Base-by-base conservation (phyloP, 2,113 vertebrate species). In the Euleptes europaea region DNA sequence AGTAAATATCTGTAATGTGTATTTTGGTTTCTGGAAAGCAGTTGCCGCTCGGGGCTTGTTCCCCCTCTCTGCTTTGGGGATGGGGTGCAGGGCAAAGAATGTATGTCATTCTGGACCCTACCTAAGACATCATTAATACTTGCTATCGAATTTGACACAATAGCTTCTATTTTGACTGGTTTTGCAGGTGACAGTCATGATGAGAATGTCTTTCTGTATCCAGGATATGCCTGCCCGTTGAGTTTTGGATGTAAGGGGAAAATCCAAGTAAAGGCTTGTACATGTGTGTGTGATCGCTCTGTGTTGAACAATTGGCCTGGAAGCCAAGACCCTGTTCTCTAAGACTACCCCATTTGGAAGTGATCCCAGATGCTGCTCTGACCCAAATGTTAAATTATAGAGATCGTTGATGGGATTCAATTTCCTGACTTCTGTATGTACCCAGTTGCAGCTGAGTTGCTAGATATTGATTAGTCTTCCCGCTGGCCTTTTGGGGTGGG, bases 401-500 rank as follows among this genome's bases (percentile, higher is more conserved):
- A 54, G 31, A 76, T 90, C 85, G 40, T 78, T 74, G 70, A 7
- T 66, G 82, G 78, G 82, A 80, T 91, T 94, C 92, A 88, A 93
- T 92, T 94, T 66, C 87, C 88, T 86, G 88, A 74, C 85, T 94
- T 83, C 92, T 89, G 88, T 85, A 83, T 85, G 81, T 82, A 89
- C 80, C 86, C 47, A 91, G 92, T 89, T 88, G 80, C 94, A 95
- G 93, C 92, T 94, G 93, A 91, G 82, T 69, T 90, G 82, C 69
- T 21, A 74, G 77, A n/a, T 93, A 92, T 87, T 44, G 86, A 93
- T 95, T 88, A 93, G 88, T 85, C 88, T 65, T 86, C 86, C 86
- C 85, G 4, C 80, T 84, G 15, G 51, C 88, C 84, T 95, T 94
- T 94, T 93, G 60, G 60, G 8, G 23, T 63, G 60, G 81, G 5